Evolutionary conservation across 2,797 vertebrate species (phyloP).

Genomic region (Lophotriccus pileatus): DNA sequence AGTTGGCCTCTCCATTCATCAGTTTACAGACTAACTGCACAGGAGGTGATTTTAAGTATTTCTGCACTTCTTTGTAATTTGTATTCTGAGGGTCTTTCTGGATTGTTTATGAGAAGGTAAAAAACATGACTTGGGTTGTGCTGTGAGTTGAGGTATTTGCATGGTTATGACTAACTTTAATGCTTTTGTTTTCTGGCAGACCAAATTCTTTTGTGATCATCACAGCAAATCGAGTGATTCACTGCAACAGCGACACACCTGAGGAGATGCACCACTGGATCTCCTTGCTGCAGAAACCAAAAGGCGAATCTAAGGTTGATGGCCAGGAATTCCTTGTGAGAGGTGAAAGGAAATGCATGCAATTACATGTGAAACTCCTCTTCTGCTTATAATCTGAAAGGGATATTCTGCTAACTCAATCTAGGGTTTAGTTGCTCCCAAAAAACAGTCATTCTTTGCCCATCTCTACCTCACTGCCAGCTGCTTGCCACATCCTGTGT

Average conservation of each 20-base stretch:
- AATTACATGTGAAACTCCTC: not conserved
- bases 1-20: not conserved
- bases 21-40: not conserved
- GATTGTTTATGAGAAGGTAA: not conserved
- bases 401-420: not conserved
- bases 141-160: not conserved
- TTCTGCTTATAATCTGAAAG: not conserved
- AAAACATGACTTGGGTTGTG: not conserved
- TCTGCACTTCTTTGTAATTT: not conserved
- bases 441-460: not conserved
- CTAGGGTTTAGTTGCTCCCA: not conserved
- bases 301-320: constrained; percentile 92
- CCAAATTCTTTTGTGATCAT: constrained; percentile 97
- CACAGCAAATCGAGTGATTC: constrained; percentile 92
- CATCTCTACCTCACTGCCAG: not conserved
- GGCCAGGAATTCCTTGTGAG: constrained; percentile 97
- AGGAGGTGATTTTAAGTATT: not conserved
- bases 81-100: not conserved
- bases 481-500: not conserved
- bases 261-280: constrained; percentile 99
- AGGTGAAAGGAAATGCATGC: constrained; percentile 75
- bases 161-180: not conserved
- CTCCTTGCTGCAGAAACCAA: constrained; percentile 91
- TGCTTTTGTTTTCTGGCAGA: constrained; percentile 67
- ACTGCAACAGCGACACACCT: constrained; percentile 93